Conservation (phyloP, 2,113 vertebrate genomes). For the Elanus axillaris region DNA sequence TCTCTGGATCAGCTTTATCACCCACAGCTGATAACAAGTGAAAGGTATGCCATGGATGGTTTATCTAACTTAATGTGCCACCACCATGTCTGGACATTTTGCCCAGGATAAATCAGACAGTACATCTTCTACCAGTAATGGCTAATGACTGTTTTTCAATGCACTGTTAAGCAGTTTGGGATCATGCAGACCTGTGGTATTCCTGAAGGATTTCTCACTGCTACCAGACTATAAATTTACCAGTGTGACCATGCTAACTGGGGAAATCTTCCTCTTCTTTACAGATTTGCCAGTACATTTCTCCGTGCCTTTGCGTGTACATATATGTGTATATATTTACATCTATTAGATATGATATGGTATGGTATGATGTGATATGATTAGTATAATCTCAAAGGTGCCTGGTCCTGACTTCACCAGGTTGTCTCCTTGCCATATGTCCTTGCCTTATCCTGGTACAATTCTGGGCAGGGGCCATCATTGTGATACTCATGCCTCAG, state of each 20-base stretch:
- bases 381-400: background rate
- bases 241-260: background rate
- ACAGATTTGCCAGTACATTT: background rate
- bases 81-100: background rate
- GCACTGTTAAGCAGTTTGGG: background rate
- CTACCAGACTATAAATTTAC: background rate
- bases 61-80: background rate
- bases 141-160: background rate
- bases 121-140: background rate
- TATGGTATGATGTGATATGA: background rate
- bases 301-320: background rate
- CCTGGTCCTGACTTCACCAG: background rate
- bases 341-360: background rate
- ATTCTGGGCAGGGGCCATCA: background rate
- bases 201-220: background rate
- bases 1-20: background rate
- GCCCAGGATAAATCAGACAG: background rate
- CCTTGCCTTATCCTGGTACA: background rate
- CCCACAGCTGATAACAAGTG: background rate
- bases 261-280: background rate
- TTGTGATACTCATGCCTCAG: background rate
- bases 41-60: background rate
- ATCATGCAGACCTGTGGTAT: background rate
- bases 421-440: background rate
- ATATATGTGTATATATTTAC: background rate